These are phyloP conservation scores for Bombus polaris DNA, from an alignment of 1,140 invertebrate genomes.

Conservation along the genomic window DNA sequence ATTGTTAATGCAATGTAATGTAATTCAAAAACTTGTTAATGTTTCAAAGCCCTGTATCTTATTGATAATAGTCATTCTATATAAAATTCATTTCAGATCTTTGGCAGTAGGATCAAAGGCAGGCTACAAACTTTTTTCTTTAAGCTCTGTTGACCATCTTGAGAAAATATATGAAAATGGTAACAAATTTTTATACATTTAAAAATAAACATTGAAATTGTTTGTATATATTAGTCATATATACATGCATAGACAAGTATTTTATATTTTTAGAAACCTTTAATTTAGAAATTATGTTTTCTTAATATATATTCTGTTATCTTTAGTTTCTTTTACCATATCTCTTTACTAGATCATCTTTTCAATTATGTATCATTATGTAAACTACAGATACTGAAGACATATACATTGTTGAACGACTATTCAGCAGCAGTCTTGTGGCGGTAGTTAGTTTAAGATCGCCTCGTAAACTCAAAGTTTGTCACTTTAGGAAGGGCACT, in stretches of 20 bases:
- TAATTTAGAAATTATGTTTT: neutral
- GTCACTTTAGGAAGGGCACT: slow-evolving; percentile 98
- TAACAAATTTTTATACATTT: slow-evolving; percentile 72
- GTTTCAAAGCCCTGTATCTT: neutral
- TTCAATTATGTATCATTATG: slow-evolving; percentile 19
- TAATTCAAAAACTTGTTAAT: neutral
- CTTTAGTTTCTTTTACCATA: neutral
- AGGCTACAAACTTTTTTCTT: slow-evolving; percentile 94
- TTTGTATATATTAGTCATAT: neutral
- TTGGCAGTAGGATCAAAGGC: slow-evolving; percentile 94
- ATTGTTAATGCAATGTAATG: neutral
- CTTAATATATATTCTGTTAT: slow-evolving; percentile 1
- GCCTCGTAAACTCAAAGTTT: slow-evolving; percentile 97
- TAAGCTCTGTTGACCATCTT: slow-evolving; percentile 92
- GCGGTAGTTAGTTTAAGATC: slow-evolving; percentile 96
- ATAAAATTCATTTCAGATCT: slow-evolving; percentile 86
- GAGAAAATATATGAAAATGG: slow-evolving; percentile 94
- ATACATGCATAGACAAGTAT: neutral
- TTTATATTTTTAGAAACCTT: neutral
- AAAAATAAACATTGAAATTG: neutral
- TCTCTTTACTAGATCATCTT: neutral
- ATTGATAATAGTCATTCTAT: neutral
- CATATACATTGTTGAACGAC: slow-evolving; percentile 95
- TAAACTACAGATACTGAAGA: slow-evolving; percentile 88
- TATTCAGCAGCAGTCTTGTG: slow-evolving; percentile 98